These are phyloP conservation scores for Lingula anatina DNA, from an alignment of 2,888 invertebrate genomes.

Conservation along the genomic window DNA sequence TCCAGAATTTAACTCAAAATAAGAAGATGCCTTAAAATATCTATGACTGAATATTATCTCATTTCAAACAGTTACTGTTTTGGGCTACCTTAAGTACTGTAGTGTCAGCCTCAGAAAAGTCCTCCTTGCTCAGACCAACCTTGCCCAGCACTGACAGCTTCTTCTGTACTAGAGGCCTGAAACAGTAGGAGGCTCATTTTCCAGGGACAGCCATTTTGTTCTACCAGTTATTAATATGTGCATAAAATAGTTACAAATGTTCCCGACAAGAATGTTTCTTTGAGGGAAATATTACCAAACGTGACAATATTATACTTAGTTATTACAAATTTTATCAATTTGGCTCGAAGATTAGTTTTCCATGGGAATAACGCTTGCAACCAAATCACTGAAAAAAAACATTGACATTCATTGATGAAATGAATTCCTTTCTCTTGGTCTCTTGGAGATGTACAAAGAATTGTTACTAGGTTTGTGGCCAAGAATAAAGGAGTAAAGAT, in stretches of 20 bases:
- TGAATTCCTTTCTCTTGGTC: background rate
- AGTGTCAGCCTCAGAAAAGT: constrained; percentile 57
- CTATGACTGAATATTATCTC: too few species aligned
- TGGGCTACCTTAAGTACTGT: constrained; percentile 23
- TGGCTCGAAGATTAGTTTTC: too few species aligned
- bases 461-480: too few species aligned
- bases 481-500: too few species aligned
- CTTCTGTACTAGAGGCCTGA: constrained; percentile 66
- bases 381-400: background rate
- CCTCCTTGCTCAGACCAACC: constrained; percentile 78
- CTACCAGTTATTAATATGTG: background rate
- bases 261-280: background rate
- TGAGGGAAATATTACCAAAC: background rate
- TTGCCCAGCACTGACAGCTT: constrained; percentile 80
- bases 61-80: too few species aligned
- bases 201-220: background rate
- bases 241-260: background rate
- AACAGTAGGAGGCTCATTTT: constrained; percentile 4
- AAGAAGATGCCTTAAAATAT: too few species aligned
- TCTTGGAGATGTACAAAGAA: too few species aligned
- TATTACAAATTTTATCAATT: too few species aligned
- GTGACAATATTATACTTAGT: too few species aligned
- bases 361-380: too few species aligned
- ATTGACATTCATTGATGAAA: background rate
- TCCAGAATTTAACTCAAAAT: too few species aligned